Evolutionary conservation across 2,888 invertebrate species (phyloP), one percentile per base, ranked within the genome.

Genomic region (Parapristionchus giblindavisi): DNA sequence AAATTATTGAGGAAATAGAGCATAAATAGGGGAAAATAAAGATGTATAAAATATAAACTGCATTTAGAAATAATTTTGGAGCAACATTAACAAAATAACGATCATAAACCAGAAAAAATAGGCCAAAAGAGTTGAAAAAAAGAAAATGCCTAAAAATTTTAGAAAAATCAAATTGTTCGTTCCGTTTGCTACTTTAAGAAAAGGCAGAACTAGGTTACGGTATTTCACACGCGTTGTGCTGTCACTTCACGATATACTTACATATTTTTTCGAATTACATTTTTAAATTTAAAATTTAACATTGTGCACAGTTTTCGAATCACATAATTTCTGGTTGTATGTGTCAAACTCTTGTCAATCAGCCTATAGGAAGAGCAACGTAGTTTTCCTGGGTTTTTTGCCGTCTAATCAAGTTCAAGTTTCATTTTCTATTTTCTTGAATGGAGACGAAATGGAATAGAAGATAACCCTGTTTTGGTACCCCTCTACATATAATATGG

Each of bases 71-170:
- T 21, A 14, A 8, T 38, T 68, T 32, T 34, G 51, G n/a, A 68
- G n/a, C 14, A 34, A 17, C 21, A 2, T 6, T 24, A 3, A 32
- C 2, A 14, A 51, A 51, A 21, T 34, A 3, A 34, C 34, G 27
- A 24, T 8, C 14, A 40, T 43, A 63, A 21, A 29, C 6, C 17
- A 21, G 51, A 34, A 68, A 36, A 34, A 34, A 51, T 34, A 14
- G 2, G 11, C 36, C 34, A 32, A 68, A 52, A 68, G 52, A 68
- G 8, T 29, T 34, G 34, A 38, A n/a, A 51, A 52, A 68, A 68
- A 68, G 11, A 27, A 68, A 68, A 68, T 52, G 51, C 38, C 68
- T 52, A 14, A 68, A 68, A 68, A 68, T 52, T 68, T 63, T 68
- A 34, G 43, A 52, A 38, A 40, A 51, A 52, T 68, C 38, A 17